phyloP scores from a whole-genome alignment of 2,113 vertebrate genomes.

The Cygnus atratus region DNA sequence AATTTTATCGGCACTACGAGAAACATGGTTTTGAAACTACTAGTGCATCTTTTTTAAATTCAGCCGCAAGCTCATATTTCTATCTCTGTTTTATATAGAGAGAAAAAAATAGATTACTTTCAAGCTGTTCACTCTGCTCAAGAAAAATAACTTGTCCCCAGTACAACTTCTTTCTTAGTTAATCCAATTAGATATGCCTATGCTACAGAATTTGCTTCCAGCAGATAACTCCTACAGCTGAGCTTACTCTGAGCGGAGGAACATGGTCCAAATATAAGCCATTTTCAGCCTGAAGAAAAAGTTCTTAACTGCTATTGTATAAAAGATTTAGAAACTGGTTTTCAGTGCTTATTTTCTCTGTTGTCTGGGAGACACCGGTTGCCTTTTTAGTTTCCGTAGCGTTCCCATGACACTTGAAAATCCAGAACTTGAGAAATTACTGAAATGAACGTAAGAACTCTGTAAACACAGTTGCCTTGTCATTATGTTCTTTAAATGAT shows the following conservation, averaged over 20 bases:
- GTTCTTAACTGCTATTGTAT: background rate
- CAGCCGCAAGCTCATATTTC: background rate
- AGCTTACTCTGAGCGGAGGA: background rate
- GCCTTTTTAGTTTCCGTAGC: slow-evolving; percentile 48
- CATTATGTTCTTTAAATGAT: background rate
- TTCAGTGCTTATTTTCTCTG: slow-evolving; percentile 2
- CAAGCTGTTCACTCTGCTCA: background rate
- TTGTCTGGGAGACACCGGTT: slow-evolving; percentile 50
- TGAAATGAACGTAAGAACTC: background rate
- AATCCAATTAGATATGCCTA: background rate
- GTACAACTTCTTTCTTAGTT: background rate
- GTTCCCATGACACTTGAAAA: background rate
- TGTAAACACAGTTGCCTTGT: background rate
- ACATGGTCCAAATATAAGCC: background rate
- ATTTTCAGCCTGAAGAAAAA: background rate
- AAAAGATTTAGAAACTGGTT: background rate
- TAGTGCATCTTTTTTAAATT: background rate
- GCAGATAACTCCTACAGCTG: background rate
- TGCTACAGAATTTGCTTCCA: background rate
- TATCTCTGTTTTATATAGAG: background rate
- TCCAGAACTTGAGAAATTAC: background rate
- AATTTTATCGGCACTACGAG: background rate
- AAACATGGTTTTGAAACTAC: background rate
- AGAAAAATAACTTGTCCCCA: background rate
- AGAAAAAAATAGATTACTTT: slow-evolving; percentile 10